Conservation (phyloP, 30 jellyfish, hydroid and myxozoan species). For the Hydractinia symbiolongicarpus region DNA sequence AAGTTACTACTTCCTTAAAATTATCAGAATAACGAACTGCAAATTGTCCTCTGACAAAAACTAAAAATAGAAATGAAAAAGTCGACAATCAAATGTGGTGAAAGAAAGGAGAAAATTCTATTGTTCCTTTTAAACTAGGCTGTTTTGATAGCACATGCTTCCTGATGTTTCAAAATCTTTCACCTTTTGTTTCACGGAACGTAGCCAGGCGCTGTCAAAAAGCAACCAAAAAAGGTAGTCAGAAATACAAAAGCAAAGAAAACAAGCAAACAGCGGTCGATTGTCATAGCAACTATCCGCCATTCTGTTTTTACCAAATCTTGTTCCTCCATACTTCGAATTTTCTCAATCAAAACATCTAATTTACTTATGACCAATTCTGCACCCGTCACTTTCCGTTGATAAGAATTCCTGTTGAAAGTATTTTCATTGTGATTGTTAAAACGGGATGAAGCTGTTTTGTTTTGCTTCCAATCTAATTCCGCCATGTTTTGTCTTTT, state of each 20-base stretch:
- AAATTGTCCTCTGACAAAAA: too few species aligned
- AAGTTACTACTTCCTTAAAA: too few species aligned
- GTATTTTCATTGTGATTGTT: background rate
- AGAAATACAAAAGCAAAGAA: conserved; percentile 40
- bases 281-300: conserved; percentile 94
- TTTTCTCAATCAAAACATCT: conserved; percentile 65
- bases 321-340: conserved; percentile 62
- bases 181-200: conserved; percentile 21
- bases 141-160: too few species aligned
- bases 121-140: too few species aligned
- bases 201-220: conserved; percentile 71
- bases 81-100: too few species aligned
- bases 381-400: conserved; percentile 36
- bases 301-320: conserved; percentile 53
- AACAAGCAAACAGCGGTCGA: conserved; percentile 61
- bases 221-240: conserved; percentile 62
- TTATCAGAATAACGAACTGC: too few species aligned
- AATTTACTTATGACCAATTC: conserved; percentile 49
- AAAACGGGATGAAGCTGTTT: background rate
- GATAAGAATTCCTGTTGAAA: background rate
- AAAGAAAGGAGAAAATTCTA: too few species aligned
- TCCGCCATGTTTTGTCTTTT: conserved; percentile 5
- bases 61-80: too few species aligned
- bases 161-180: background rate
- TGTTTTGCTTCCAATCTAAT: background rate